Conservation (phyloP, 2,888 invertebrate genomes). For the Dichetophora obliterata region DNA sequence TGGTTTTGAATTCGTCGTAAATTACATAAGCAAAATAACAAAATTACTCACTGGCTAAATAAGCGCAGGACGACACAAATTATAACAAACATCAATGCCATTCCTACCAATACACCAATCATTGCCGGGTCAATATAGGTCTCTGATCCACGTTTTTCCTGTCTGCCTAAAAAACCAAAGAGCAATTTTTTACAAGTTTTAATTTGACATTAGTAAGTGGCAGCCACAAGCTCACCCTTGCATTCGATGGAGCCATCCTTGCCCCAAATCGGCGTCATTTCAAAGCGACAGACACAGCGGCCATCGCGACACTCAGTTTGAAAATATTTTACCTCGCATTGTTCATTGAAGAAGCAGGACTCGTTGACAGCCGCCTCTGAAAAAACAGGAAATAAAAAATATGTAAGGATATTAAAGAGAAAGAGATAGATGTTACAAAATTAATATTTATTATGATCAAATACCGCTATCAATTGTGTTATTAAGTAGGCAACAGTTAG, state of each 20-base stretch:
- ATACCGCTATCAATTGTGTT: no score
- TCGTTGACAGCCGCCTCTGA: slow-evolving; percentile 85
- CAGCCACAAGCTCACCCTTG: slow-evolving; percentile 73
- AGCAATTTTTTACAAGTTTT: background rate
- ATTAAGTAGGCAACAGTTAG: no score
- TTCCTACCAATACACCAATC: slow-evolving; percentile 90
- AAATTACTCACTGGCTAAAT: slow-evolving; percentile 86
- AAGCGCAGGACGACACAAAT: slow-evolving; percentile 92
- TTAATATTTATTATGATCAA: no score
- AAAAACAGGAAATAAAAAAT: slow-evolving; percentile 4
- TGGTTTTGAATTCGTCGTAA: no score
- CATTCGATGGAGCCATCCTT: slow-evolving; percentile 81
- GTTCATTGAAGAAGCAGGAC: slow-evolving; percentile 85
- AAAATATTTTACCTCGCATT: slow-evolving; percentile 81
- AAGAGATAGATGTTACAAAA: background rate
- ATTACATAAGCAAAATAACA: background rate
- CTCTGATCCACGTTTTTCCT: slow-evolving; percentile 76
- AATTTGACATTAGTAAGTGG: background rate
- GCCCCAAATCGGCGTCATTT: slow-evolving; percentile 79
- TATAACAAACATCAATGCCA: slow-evolving; percentile 94
- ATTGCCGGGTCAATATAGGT: slow-evolving; percentile 88
- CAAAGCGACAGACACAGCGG: slow-evolving; percentile 83
- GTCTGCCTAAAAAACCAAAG: slow-evolving; percentile 60
- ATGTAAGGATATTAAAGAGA: background rate
- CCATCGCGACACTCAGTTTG: slow-evolving; percentile 86